A percentile compares a stretch with the other conserved stretches of the same genome.
phyloP scores from a whole-genome alignment of 2,888 invertebrate species.

The Caradrina clavipalpis region DNA sequence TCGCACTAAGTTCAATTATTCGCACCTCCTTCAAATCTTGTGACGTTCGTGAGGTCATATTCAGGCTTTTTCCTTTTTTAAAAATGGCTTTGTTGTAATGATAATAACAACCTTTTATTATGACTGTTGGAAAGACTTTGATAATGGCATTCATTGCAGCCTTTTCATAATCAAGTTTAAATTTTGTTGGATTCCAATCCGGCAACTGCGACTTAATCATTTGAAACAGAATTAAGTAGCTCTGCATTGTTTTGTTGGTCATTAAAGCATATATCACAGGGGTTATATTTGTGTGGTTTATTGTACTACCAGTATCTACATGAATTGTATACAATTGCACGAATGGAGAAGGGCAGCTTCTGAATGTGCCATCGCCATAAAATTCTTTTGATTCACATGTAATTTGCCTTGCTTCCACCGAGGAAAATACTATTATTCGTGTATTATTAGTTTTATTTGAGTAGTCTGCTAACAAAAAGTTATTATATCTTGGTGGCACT shows the following conservation, averaged over 20 bases:
- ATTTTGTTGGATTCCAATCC: slow-evolving; percentile 40
- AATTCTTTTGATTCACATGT: slow-evolving; percentile 29
- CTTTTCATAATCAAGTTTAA: slow-evolving; percentile 43
- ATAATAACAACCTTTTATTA: slow-evolving; percentile 42
- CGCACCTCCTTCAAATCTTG: slow-evolving; percentile 31
- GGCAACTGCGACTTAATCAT: slow-evolving; percentile 45
- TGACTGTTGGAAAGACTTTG: slow-evolving; percentile 32
- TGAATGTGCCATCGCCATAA: slow-evolving; percentile 36
- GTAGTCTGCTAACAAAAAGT: slow-evolving; percentile 33
- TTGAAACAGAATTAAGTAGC: slow-evolving; percentile 36
- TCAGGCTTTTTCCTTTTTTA: slow-evolving; percentile 38
- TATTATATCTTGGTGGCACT: slow-evolving; percentile 29
- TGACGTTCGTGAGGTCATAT: slow-evolving; percentile 28
- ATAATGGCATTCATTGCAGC: slow-evolving; percentile 27
- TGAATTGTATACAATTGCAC: slow-evolving; percentile 34
- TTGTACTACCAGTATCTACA: slow-evolving; percentile 36
- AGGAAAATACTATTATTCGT: slow-evolving; percentile 38
- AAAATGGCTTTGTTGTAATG: slow-evolving; percentile 39
- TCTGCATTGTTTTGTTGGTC: slow-evolving; percentile 28
- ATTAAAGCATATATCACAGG: slow-evolving; percentile 35
- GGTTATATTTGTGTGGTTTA: slow-evolving; percentile 28
- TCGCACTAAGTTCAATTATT: slow-evolving; percentile 28
- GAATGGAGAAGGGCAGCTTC: slow-evolving; percentile 31
- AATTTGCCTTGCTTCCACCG: slow-evolving; percentile 33
- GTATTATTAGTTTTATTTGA: slow-evolving; percentile 30